A percentile compares a stretch with the other conserved stretches of the same genome.
These are phyloP conservation scores for Apotomis turbidana DNA, from an alignment of 2,888 invertebrate species.

Conservation along the genomic window DNA sequence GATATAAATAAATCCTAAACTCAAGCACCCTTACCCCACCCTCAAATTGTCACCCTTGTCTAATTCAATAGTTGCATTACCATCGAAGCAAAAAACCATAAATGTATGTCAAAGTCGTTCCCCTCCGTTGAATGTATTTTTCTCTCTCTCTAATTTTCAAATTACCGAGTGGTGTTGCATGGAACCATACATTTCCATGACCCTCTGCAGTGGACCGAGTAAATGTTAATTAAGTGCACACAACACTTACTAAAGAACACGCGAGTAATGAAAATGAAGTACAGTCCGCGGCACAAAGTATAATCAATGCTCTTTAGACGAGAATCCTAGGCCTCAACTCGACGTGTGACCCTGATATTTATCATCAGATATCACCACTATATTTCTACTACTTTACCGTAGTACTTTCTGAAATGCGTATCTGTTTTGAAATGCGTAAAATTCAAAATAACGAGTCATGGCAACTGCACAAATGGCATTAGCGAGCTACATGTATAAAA, in stretches of 20 bases:
- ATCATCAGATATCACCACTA: too few relatives aligned
- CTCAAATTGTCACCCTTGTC: constrained; percentile 24
- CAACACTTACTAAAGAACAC: constrained; percentile 27
- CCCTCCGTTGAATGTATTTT: constrained; percentile 50
- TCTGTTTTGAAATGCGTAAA: too few relatives aligned
- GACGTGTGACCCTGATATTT: too few relatives aligned
- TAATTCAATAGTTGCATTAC: constrained; percentile 37
- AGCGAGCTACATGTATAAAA: too few relatives aligned
- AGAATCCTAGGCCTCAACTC: too few relatives aligned
- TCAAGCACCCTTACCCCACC: constrained; percentile 12
- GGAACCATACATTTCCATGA: constrained; percentile 40
- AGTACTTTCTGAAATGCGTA: too few relatives aligned
- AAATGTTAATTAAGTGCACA: constrained; percentile 42
- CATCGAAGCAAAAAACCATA: constrained; percentile 38
- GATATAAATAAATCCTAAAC: constrained; percentile 1
- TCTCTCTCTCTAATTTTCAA: constrained; percentile 48
- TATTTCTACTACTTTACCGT: too few relatives aligned
- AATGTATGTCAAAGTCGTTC: constrained; percentile 52
- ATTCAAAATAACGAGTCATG: too few relatives aligned
- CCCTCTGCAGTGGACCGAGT: constrained; percentile 30
- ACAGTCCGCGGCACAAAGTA: not conserved
- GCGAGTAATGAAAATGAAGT: constrained; percentile 14
- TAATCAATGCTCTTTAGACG: not conserved
- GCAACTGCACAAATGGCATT: too few relatives aligned
- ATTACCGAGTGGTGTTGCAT: constrained; percentile 41